Percentiles rank a stretch among this genome's conserved stretches.
Evolutionary conservation across 2,888 invertebrate genomes (phyloP).

Genomic region (Lycocerus yunnanus): DNA sequence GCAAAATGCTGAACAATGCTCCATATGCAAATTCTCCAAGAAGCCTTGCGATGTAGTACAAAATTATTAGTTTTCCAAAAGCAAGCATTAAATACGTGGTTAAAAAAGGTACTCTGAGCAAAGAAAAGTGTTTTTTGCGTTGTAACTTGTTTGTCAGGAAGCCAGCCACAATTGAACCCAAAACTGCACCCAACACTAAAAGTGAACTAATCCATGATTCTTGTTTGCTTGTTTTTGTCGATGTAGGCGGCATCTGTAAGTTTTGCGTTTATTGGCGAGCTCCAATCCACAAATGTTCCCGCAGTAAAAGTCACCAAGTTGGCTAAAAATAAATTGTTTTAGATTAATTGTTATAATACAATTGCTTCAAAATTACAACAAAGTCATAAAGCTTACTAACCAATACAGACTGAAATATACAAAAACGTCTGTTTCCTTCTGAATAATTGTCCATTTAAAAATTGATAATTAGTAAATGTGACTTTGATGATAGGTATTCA

Average conservation of each 20-base stretch:
- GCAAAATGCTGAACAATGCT: slow-evolving; percentile 69
- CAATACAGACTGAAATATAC: no score
- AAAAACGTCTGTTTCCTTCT: no score
- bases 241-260: slow-evolving; percentile 35
- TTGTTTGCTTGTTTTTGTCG: slow-evolving; percentile 44
- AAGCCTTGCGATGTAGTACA: slow-evolving; percentile 52
- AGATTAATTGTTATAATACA: no score
- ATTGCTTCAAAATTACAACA: no score
- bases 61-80: slow-evolving; percentile 37
- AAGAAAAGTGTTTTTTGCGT: slow-evolving; percentile 68
- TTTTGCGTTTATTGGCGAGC: slow-evolving; percentile 51
- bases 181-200: slow-evolving; percentile 57
- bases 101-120: slow-evolving; percentile 67
- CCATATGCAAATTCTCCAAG: slow-evolving; percentile 68
- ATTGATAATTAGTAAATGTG: no score
- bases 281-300: slow-evolving; percentile 60
- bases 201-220: slow-evolving; percentile 61
- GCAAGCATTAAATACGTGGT: slow-evolving; percentile 53
- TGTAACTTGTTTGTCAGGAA: slow-evolving; percentile 68
- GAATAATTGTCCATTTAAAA: no score
- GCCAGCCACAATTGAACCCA: slow-evolving; percentile 73
- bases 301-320: slow-evolving; percentile 57
- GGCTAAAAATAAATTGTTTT: background rate
- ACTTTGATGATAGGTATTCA: no score
- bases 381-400: no score